Percentiles rank a stretch among this genome's conserved stretches.
Conservation (phyloP, 2,797 vertebrate genomes). For the Lithobates pipiens region DNA sequence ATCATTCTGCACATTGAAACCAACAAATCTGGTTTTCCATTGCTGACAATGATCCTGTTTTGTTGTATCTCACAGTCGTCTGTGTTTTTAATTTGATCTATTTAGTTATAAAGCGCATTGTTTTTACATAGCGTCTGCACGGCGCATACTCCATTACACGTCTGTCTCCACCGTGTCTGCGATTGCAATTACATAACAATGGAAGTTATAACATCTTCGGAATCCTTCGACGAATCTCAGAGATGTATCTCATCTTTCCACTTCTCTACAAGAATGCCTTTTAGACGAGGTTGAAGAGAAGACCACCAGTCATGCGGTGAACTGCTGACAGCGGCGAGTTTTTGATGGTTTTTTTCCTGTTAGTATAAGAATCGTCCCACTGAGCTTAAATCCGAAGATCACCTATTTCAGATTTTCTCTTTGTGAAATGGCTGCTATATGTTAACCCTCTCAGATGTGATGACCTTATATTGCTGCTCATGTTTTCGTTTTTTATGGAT, state of each 20-base stretch:
- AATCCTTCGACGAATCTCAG: not conserved
- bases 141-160: slow-evolving; percentile 40
- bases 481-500: too few species aligned
- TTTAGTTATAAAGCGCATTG: slow-evolving; percentile 1
- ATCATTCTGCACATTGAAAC: not conserved
- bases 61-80: not conserved
- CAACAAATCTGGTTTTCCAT: not conserved
- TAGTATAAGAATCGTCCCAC: not conserved
- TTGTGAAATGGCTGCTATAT: too few species aligned
- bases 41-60: not conserved
- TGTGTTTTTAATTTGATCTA: not conserved
- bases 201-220: slow-evolving; percentile 34
- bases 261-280: slow-evolving; percentile 21
- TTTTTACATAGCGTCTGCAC: slow-evolving; percentile 53
- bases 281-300: not conserved
- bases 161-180: slow-evolving; percentile 56
- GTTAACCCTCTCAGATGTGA: too few species aligned
- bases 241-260: slow-evolving; percentile 19
- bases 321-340: not conserved
- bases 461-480: too few species aligned
- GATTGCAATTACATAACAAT: slow-evolving; percentile 55
- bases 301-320: slow-evolving; percentile 1
- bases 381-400: not conserved
- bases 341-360: not conserved
- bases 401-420: not conserved